A percentile compares a stretch with the other conserved stretches of the same genome.
Conservation (phyloP, 2,888 invertebrate genomes). For the Sericinus montela region DNA sequence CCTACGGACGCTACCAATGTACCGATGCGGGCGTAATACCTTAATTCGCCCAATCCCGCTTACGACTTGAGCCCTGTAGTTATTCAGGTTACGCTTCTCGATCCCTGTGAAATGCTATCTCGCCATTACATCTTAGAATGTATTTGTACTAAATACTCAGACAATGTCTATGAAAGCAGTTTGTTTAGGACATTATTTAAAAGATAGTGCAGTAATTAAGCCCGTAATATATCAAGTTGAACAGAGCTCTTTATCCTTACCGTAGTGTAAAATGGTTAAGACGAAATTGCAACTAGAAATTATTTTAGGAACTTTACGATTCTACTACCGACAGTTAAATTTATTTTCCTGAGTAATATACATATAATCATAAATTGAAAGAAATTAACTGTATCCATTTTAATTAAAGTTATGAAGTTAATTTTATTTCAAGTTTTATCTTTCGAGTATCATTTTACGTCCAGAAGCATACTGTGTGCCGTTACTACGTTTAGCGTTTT, state of each 20-base stretch:
- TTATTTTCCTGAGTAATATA: not conserved
- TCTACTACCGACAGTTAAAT: not conserved
- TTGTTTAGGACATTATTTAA: slow-evolving; percentile 13
- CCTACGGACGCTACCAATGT: slow-evolving; percentile 44
- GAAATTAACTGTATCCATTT: too few relatives aligned
- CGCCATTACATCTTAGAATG: slow-evolving; percentile 12
- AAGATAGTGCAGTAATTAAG: slow-evolving; percentile 15
- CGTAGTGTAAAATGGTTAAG: slow-evolving; percentile 6
- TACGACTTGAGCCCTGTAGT: slow-evolving; percentile 46
- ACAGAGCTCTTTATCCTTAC: slow-evolving; percentile 13
- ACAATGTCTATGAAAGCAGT: slow-evolving; percentile 8
- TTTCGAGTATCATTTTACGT: not conserved
- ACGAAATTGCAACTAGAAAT: slow-evolving; percentile 15
- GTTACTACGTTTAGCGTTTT: slow-evolving; percentile 31
- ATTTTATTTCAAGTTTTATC: too few relatives aligned
- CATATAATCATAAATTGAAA: too few relatives aligned
- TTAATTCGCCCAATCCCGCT: slow-evolving; percentile 68
- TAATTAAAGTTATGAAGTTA: too few relatives aligned
- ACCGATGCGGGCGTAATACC: slow-evolving; percentile 59
- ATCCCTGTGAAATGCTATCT: slow-evolving; percentile 27
- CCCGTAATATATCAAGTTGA: slow-evolving; percentile 15
- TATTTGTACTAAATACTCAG: slow-evolving; percentile 10
- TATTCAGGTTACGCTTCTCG: slow-evolving; percentile 29
- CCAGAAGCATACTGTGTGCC: slow-evolving; percentile 30
- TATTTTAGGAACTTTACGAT: slow-evolving; percentile 4